Evolutionary conservation across 2,113 vertebrate genomes (phyloP).

Genomic region (Sylvia atricapilla): DNA sequence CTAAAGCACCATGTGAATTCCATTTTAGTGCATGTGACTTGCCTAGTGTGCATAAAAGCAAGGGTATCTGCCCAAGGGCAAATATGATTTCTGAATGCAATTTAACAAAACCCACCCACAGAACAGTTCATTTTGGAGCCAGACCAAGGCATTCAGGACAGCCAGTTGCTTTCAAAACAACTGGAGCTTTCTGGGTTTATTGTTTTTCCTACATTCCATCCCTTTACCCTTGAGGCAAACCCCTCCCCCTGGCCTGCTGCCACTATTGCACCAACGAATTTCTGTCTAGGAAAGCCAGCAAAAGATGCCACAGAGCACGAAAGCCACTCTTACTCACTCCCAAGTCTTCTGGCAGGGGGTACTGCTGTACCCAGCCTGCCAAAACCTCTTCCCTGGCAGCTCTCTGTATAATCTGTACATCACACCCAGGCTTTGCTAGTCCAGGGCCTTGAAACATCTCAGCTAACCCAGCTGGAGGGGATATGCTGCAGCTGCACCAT

Average conservation of each 20-base stretch:
- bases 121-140: conserved; percentile 47
- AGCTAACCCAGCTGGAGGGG: conserved; percentile 77
- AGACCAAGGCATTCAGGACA: conserved; percentile 53
- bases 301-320: conserved; percentile 43
- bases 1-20: conserved; percentile 31
- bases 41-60: conserved; percentile 32
- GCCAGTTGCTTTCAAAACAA: conserved; percentile 67
- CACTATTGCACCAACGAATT: conserved; percentile 35
- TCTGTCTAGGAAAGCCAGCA: conserved; percentile 65
- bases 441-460: conserved; percentile 66
- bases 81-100: conserved; percentile 67
- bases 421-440: conserved; percentile 65
- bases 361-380: conserved; percentile 47
- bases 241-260: conserved; percentile 65
- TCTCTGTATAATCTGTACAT: conserved; percentile 48
- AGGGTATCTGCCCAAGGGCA: conserved; percentile 63
- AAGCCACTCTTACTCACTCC: conserved; percentile 54
- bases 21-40: not conserved
- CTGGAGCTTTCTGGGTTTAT: conserved; percentile 60
- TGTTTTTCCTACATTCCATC: conserved; percentile 70
- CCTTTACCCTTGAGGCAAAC: conserved; percentile 72
- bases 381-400: conserved; percentile 71
- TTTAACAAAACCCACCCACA: conserved; percentile 61
- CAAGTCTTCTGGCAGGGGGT: conserved; percentile 68
- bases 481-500: conserved; percentile 75